Evolutionary conservation across 1,140 invertebrate species (phyloP), one percentile per base, ranked within the genome.

Genomic region (Bemisia tabaci): DNA sequence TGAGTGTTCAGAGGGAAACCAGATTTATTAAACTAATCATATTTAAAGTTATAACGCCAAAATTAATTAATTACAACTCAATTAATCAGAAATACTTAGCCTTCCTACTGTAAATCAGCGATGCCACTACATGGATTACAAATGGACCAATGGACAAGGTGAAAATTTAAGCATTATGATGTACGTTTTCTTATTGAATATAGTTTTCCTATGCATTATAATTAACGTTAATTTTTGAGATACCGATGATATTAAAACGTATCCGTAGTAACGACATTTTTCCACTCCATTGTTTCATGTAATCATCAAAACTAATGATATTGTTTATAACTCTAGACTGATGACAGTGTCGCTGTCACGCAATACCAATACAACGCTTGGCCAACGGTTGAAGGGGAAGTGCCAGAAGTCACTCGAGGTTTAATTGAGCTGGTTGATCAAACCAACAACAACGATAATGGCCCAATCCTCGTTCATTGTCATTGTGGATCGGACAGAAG

Each of bases 361-460:
- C 91, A 93, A 72, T 87, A 92, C 73, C 90, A 93, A 74, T 93
- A 93, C 79, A 88, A 92, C 74, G 90, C 90, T 39, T 94, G 91
- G 91, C 90, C 90, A 5, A 91, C 89, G 59, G 87, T 90, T 24
- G 86, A 90, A 72, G 90, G 89, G 60, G 89, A 91, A 80, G 90
- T 92, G 76, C 90, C 90, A 65, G 87, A 91, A 79, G 88, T 91
- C 26, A 90, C 89, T 64, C 82, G 90, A 67, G 90, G 90, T 60
- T 82, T 92, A 67, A 88, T 90, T 68, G 90, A 92, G 75, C 80
- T 92, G 59, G 85, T 89, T 22, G 86, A 88, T 74, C 84, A 88
- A 70, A 22, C 64, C 17, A 60, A 23, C 22, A 61, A 33, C 26
- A 24, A n/a, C 23, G 60, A 22, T 2, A 59, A 17, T 27, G 82